These are phyloP conservation scores for Columba janthina DNA, from an alignment of 2,113 vertebrate species.

Conservation along the genomic window DNA sequence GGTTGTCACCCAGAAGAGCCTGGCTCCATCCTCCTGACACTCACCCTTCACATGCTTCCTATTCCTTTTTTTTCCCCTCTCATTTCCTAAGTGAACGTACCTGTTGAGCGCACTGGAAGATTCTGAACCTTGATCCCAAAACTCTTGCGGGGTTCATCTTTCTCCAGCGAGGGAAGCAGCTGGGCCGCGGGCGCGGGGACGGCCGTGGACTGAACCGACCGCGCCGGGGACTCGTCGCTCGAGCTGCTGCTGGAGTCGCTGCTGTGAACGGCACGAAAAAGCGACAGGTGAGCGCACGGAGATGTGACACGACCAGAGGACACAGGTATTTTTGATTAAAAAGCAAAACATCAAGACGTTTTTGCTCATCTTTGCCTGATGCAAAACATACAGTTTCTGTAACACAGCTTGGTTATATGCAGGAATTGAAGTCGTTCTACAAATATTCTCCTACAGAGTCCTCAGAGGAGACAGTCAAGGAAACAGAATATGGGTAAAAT, in stretches of 20 bases:
- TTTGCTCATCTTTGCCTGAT: rapidly evolving
- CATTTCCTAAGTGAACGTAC: constrained; percentile 57
- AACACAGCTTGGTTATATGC: background rate
- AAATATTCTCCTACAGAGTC: background rate
- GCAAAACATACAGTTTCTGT: background rate
- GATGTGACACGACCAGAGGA: rapidly evolving
- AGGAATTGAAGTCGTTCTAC: background rate
- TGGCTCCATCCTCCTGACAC: no score
- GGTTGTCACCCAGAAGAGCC: no score
- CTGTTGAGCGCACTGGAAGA: constrained; percentile 98
- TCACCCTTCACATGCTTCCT: no score
- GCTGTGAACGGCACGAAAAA: constrained; percentile 40
- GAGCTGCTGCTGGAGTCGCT: constrained; percentile 98
- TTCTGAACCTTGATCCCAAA: constrained; percentile 99
- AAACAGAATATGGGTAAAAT: background rate
- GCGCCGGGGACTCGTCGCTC: constrained; percentile 93
- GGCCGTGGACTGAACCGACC: constrained; percentile 94
- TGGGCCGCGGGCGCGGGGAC: constrained; percentile 92
- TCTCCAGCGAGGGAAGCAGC: constrained; percentile 90
- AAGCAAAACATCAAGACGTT: background rate
- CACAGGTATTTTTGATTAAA: rapidly evolving
- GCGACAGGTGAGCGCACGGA: background rate
- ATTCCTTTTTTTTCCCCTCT: rapidly evolving
- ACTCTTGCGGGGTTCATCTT: constrained; percentile 98
- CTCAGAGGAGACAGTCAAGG: background rate